Conservation (phyloP, 64 coral and sea anemone genomes). For the Catalaphyllia jardinei region DNA sequence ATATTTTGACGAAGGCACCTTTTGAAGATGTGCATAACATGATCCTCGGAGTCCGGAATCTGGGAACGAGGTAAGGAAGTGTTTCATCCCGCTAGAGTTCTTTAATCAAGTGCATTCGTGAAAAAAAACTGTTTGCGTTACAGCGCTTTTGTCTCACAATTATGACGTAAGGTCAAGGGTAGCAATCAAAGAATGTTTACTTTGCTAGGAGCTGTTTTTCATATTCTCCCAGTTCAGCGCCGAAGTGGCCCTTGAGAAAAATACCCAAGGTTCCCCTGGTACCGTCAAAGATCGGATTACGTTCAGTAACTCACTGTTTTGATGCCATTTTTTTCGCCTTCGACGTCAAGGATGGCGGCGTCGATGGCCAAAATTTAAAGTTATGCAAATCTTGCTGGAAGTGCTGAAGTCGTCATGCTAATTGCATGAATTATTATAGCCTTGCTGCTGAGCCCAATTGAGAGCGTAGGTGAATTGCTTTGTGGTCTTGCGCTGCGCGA, state of each 20-base stretch:
- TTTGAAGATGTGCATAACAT: too few relatives aligned
- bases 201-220: not conserved
- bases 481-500: slow-evolving; percentile 6
- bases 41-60: not conserved
- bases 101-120: not conserved
- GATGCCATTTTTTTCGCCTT: not conserved
- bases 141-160: not conserved
- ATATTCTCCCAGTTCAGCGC: not conserved
- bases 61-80: not conserved
- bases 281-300: not conserved
- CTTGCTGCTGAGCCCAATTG: not conserved
- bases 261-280: slow-evolving; percentile 23
- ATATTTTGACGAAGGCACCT: not conserved
- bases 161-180: slow-evolving; percentile 17
- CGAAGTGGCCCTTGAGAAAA: slow-evolving; percentile 4
- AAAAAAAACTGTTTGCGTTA: slow-evolving; percentile 7
- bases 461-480: slow-evolving; percentile 28
- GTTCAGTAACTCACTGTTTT: not conserved
- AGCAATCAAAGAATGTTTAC: slow-evolving; percentile 34
- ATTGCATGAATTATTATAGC: slow-evolving; percentile 18
- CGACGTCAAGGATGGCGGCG: not conserved
- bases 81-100: not conserved
- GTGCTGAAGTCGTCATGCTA: not conserved
- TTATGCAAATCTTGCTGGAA: slow-evolving; percentile 8
- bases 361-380: not conserved